A percentile compares a stretch with the other conserved stretches of the same genome.
Conservation (phyloP, 2,113 vertebrate genomes). For the Dolichotis patagonum region DNA sequence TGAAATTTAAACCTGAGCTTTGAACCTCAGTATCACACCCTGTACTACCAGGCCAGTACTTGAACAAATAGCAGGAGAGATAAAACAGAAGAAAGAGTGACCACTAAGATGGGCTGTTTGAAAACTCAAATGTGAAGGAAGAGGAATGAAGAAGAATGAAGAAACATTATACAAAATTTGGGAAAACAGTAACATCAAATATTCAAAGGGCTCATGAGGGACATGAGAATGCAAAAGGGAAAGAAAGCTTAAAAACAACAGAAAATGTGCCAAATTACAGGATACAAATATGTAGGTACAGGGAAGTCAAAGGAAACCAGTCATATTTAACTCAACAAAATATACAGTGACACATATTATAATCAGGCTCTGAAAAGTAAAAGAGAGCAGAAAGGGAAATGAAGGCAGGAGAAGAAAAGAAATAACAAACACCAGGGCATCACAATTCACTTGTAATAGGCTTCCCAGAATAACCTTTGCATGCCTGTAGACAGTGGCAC, state of each 20-base stretch:
- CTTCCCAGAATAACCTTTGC: not conserved
- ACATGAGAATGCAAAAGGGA: not conserved
- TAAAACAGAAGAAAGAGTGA: not conserved
- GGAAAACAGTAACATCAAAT: not conserved
- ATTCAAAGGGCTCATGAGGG: no score
- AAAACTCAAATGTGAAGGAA: not conserved
- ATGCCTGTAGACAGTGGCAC: not conserved
- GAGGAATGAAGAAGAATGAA: not conserved
- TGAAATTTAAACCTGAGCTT: not conserved
- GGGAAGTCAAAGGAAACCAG: not conserved
- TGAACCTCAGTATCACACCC: no score
- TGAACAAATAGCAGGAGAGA: not conserved
- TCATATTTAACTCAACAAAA: not conserved
- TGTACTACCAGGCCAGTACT: not conserved
- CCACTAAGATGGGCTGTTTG: not conserved
- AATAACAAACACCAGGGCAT: not conserved
- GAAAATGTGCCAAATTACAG: not conserved
- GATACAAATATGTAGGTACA: not conserved
- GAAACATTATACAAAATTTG: not conserved
- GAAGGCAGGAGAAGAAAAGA: not conserved
- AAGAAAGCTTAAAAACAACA: not conserved
- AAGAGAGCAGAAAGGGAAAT: not conserved
- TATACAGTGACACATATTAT: not conserved
- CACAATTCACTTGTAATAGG: not conserved
- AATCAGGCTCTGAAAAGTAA: not conserved